phyloP scores from a whole-genome alignment of 2,113 vertebrate genomes.

The Microcebus lehilahytsara region DNA sequence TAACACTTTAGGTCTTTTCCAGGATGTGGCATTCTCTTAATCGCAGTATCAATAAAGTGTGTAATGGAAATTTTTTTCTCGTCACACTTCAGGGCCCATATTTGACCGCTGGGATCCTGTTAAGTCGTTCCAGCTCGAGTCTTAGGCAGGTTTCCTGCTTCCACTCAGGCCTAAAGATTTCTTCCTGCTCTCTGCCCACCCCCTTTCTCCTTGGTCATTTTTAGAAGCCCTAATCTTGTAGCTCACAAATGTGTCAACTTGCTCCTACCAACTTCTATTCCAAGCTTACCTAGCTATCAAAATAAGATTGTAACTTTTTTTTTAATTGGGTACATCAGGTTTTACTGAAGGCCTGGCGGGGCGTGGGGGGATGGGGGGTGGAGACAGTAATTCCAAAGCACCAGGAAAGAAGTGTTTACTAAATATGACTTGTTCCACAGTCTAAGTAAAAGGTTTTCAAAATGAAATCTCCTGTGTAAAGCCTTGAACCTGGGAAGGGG shows the following conservation, averaged over 20 bases:
- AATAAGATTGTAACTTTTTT: not conserved
- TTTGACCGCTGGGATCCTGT: not conserved
- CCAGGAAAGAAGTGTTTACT: not conserved
- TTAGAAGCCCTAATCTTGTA: not conserved
- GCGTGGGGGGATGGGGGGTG: accelerated
- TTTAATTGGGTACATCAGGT: not conserved
- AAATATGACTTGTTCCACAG: not conserved
- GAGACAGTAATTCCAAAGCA: not conserved
- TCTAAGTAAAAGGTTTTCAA: slow-evolving; percentile 24
- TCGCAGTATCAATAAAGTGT: not conserved
- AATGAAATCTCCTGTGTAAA: not conserved
- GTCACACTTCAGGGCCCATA: slow-evolving; percentile 28
- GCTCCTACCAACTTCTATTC: not conserved
- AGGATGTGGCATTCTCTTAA: not conserved
- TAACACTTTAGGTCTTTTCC: slow-evolving; percentile 24
- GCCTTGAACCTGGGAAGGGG: not conserved
- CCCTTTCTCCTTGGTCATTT: not conserved
- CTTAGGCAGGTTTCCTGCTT: slow-evolving; percentile 20
- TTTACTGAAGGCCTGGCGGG: not conserved
- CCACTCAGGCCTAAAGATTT: not conserved
- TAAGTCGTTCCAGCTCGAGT: not conserved
- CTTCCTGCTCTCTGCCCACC: not conserved
- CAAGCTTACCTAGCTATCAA: not conserved
- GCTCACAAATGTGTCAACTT: not conserved
- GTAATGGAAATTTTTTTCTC: slow-evolving; percentile 30